Evolutionary conservation across 2,888 invertebrate species (phyloP), one percentile per base, ranked within the genome.

Genomic region (Disparrhopalites patrizii): DNA sequence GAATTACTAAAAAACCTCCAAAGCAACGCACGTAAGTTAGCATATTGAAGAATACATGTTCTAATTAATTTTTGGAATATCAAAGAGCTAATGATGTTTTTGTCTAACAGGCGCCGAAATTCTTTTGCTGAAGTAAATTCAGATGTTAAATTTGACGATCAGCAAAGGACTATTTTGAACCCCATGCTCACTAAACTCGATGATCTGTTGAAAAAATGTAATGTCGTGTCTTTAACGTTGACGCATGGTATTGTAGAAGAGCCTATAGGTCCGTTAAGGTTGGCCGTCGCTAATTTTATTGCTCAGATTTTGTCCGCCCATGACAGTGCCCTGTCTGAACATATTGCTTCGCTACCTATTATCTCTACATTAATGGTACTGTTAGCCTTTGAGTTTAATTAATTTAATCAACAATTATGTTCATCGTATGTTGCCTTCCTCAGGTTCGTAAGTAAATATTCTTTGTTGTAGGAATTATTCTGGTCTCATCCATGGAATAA

Each of bases 401-500:
- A 47, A 13, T 20, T 51, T 51, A 51, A 7, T 5, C 15, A 51
- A 10, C 8, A 8, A 36, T 36, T 36, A 8, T 36, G 36, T 36
- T 15, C 23, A 60, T 18, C 18, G 43, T 25, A 47, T 47, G 8
- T 10, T 18, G 27, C 18, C n/a, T 40, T 38, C 30, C 3, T 15
- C 40, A 27, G 27, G 38, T 28, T 7, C 23, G 7, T 62, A 55
- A 25, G 8, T 63, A 2, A 57, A n/a, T 23, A 38, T 64, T 36
- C 4, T 20, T 23, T 30, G 3, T 82, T 89, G 77, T 81, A 94
- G 85, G 89, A 93, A 80, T 84, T 96, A 81, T 90, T 93, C 84
- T 92, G 94, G 82, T 84, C 85, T 79, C 92, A 90, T 82, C 85
- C 87, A 72, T 89, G 93, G 89, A 96, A 97, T 83, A 96, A 94